Evolutionary conservation across 2,113 vertebrate species (phyloP).

Genomic region (Neogobius melanostomus): DNA sequence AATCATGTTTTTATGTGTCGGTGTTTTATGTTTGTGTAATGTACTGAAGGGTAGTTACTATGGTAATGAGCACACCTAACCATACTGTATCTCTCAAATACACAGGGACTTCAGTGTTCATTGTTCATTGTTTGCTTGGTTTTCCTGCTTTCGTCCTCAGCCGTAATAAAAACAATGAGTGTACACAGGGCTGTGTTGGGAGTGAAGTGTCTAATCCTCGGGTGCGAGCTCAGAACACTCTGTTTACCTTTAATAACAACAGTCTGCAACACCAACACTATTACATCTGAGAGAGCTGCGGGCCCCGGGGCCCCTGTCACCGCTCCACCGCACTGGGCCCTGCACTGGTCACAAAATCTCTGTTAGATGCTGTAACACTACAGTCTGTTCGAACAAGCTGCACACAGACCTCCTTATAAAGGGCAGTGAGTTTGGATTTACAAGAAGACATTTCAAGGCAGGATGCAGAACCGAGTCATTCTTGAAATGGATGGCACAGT

Average conservation of each 20-base stretch:
- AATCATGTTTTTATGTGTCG: too few relatives aligned
- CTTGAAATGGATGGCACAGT: too few relatives aligned
- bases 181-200: slow-evolving; percentile 1
- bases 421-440: too few relatives aligned
- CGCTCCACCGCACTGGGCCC: not conserved
- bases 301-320: not conserved
- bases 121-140: not conserved
- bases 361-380: not conserved
- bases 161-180: not conserved
- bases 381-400: not conserved
- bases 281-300: not conserved
- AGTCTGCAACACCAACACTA: slow-evolving; percentile 23
- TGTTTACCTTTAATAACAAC: slow-evolving; percentile 60
- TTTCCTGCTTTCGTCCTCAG: not conserved
- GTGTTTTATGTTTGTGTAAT: too few relatives aligned
- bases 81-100: too few relatives aligned
- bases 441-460: too few relatives aligned
- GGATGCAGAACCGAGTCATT: too few relatives aligned
- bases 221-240: slow-evolving; percentile 44
- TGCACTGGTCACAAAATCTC: not conserved
- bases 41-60: too few relatives aligned
- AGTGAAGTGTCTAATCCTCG: slow-evolving; percentile 53
- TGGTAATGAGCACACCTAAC: too few relatives aligned
- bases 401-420: not conserved
- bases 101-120: not conserved